Conservation (phyloP, 2,113 vertebrate species). For the Rhodinocichla rosea region DNA sequence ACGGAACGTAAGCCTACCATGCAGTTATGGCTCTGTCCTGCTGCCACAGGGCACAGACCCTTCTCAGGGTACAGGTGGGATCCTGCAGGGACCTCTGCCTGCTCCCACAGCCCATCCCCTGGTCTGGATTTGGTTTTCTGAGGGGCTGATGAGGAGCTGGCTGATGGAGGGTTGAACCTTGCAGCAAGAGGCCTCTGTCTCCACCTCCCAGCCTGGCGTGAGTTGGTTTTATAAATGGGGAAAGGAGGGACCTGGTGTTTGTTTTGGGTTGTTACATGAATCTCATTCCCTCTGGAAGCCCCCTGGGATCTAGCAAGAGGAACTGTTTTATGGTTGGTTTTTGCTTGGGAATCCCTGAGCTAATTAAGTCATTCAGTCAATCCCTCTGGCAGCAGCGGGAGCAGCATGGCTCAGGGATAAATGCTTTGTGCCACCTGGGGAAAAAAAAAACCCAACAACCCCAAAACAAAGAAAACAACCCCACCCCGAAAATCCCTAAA, state of each 20-base stretch:
- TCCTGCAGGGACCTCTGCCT: neutral
- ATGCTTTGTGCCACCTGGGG: neutral
- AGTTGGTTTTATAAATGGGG: neutral
- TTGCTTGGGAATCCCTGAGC: constrained; percentile 7
- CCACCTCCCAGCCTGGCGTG: neutral
- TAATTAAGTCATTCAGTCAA: neutral
- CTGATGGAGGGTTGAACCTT: neutral
- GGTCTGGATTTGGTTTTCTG: neutral
- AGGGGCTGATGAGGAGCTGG: neutral
- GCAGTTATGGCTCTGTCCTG: neutral
- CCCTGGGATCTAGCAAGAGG: neutral
- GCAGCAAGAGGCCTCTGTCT: neutral
- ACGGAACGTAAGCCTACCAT: accelerated
- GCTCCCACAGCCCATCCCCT: neutral
- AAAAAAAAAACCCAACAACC: neutral
- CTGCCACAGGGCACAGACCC: neutral
- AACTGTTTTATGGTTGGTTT: neutral
- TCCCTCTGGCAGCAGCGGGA: neutral
- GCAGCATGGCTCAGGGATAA: neutral
- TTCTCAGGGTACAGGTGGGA: neutral
- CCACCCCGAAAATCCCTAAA: neutral
- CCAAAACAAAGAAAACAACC: neutral
- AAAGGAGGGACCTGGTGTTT: neutral
- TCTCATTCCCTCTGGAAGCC: neutral
- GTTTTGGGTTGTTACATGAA: neutral